Evolutionary conservation across 2,888 invertebrate genomes (phyloP).

Genomic region (Drosophila meridionalis): DNA sequence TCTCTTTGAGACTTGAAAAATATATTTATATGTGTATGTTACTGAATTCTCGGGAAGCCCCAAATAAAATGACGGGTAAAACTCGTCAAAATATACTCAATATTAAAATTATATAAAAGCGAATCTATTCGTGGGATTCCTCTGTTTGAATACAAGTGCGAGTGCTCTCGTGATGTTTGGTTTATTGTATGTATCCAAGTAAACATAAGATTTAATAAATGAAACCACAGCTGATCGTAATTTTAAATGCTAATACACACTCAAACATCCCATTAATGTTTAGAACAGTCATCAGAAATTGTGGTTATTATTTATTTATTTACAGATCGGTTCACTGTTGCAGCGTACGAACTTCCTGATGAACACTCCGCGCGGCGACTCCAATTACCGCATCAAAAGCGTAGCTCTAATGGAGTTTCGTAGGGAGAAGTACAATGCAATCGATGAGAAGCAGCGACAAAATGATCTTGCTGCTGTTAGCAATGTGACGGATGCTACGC

Average conservation of each 20-base stretch:
- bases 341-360: conserved; percentile 69
- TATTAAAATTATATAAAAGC: too few relatives aligned
- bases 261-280: background rate
- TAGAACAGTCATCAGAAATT: conserved; percentile 5
- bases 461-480: conserved; percentile 16
- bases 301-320: conserved; percentile 13
- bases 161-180: background rate
- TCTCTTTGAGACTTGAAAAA: too few relatives aligned
- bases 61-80: background rate
- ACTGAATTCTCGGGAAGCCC: background rate
- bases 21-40: too few relatives aligned
- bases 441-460: conserved; percentile 66
- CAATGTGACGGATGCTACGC: conserved; percentile 12
- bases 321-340: conserved; percentile 74
- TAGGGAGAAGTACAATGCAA: conserved; percentile 62
- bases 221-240: background rate
- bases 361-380: conserved; percentile 63
- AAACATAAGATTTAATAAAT: background rate
- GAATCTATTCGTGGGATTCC: background rate
- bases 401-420: conserved; percentile 68
- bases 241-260: background rate
- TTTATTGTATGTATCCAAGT: background rate
- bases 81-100: background rate
- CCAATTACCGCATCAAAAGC: conserved; percentile 62
- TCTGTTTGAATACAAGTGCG: background rate